These are phyloP conservation scores for Drosophila dives DNA, from an alignment of 2,888 invertebrate species.

Conservation along the genomic window DNA sequence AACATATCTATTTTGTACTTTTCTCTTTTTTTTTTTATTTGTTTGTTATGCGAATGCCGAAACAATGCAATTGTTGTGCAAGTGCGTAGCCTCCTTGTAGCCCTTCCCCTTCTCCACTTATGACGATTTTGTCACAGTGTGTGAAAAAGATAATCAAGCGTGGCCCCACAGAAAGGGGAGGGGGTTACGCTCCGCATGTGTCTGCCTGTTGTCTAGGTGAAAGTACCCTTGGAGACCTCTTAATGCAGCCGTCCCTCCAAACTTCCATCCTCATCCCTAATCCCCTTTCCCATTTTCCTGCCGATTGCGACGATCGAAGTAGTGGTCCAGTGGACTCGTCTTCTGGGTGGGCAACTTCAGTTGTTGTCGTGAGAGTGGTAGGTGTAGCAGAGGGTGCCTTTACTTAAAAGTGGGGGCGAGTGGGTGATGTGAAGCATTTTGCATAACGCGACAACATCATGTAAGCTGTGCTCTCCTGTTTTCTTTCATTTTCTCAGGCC, in stretches of 20 bases:
- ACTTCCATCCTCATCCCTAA: background rate
- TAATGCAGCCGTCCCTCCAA: conserved; percentile 9
- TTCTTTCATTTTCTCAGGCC: conserved; percentile 56
- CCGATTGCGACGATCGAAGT: conserved; percentile 5
- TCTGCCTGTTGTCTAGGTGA: conserved; percentile 61
- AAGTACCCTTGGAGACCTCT: conserved; percentile 52
- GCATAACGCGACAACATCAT: conserved; percentile 77
- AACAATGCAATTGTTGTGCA: conserved; percentile 75
- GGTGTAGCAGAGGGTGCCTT: conserved; percentile 4
- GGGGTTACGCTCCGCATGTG: conserved; percentile 56
- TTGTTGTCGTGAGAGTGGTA: conserved; percentile 22
- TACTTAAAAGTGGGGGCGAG: background rate
- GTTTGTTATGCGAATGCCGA: conserved; percentile 52
- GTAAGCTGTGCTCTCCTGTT: conserved; percentile 43
- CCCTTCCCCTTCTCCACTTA: background rate
- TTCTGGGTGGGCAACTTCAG: conserved; percentile 69
- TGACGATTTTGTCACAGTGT: conserved; percentile 49
- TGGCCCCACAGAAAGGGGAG: conserved; percentile 22
- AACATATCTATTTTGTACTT: background rate
- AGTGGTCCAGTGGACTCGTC: conserved; percentile 51
- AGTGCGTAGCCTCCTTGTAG: conserved; percentile 41
- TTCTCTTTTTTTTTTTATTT: background rate
- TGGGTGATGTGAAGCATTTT: conserved; percentile 51
- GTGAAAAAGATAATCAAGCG: conserved; percentile 66
- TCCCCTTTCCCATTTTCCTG: background rate